Conservation (phyloP, 2,113 vertebrate genomes). For the Tautogolabrus adspersus region DNA sequence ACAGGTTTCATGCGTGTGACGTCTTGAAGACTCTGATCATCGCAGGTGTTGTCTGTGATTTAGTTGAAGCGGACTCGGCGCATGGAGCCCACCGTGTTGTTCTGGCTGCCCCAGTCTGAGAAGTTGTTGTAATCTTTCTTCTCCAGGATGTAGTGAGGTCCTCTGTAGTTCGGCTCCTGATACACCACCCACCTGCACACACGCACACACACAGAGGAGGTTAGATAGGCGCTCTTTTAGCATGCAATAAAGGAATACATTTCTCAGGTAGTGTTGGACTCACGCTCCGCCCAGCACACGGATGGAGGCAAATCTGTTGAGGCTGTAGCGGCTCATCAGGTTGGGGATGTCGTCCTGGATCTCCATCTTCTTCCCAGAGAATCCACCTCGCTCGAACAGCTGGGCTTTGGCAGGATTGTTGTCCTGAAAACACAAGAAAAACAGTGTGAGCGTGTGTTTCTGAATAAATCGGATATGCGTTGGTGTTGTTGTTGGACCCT, state of each 20-base stretch:
- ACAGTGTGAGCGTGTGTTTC: no score
- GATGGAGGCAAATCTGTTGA: constrained; percentile 80
- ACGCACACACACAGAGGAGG: constrained; percentile 10
- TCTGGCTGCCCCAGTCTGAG: constrained; percentile 84
- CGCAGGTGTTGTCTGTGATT: background rate
- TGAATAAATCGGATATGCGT: no score
- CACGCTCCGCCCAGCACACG: constrained; percentile 78
- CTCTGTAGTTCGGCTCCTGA: constrained; percentile 86
- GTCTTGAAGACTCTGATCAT: background rate
- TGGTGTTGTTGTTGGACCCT: no score
- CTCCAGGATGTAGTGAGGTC: constrained; percentile 83
- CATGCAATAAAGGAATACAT: background rate
- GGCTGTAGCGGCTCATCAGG: constrained; percentile 81
- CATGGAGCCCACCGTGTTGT: constrained; percentile 82
- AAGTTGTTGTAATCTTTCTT: constrained; percentile 83
- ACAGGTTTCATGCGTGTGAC: constrained; percentile 32
- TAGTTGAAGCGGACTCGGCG: constrained; percentile 81
- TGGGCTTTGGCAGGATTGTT: constrained; percentile 69
- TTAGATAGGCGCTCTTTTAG: no score
- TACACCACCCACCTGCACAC: constrained; percentile 82
- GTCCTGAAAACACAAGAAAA: constrained; percentile 46
- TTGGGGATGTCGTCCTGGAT: constrained; percentile 82
- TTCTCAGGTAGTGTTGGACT: constrained; percentile 27
- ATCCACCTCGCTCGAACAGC: constrained; percentile 78
- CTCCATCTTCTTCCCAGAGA: constrained; percentile 84